Evolutionary conservation across 1,140 invertebrate species (phyloP).

Genomic region (Schmidtea mediterranea): DNA sequence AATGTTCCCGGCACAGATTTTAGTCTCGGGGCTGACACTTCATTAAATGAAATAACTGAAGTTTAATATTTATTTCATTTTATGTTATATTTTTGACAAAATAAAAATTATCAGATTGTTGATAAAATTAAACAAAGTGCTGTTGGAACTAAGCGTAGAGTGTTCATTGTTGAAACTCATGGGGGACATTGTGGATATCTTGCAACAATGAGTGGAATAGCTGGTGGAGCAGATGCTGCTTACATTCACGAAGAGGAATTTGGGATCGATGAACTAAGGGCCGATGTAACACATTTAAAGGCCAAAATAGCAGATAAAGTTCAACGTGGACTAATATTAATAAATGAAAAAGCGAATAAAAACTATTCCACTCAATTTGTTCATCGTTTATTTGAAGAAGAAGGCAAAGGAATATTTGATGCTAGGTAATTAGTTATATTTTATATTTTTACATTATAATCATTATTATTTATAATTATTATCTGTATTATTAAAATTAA

Average conservation of each 20-base stretch:
- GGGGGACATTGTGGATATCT: conserved; percentile 92
- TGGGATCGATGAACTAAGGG: conserved; percentile 61
- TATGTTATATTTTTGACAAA: neutral
- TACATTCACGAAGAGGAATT: conserved; percentile 95
- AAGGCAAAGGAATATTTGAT: conserved; percentile 71
- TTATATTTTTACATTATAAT: too few species aligned
- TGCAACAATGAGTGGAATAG: conserved; percentile 68
- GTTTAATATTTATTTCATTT: conserved; percentile 24
- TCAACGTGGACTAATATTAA: conserved; percentile 68
- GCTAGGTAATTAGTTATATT: conserved; percentile 23
- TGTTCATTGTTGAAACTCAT: conserved; percentile 94
- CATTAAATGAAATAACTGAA: conserved; percentile 90
- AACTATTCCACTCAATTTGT: conserved; percentile 96
- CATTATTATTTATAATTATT: too few species aligned
- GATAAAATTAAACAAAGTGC: conserved; percentile 50
- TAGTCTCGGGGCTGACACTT: conserved; percentile 82
- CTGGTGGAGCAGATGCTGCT: conserved; percentile 86
- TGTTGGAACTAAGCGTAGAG: conserved; percentile 30
- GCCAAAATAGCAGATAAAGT: conserved; percentile 78
- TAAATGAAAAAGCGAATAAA: conserved; percentile 77
- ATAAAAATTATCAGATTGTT: conserved; percentile 45
- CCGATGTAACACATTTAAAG: conserved; percentile 50
- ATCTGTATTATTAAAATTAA: too few species aligned
- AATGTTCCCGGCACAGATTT: conserved; percentile 61
- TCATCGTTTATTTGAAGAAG: conserved; percentile 67